Percentiles rank a stretch among this genome's conserved stretches.
phyloP scores from a whole-genome alignment of 2,797 vertebrate genomes.

The Peromyscus eremicus region DNA sequence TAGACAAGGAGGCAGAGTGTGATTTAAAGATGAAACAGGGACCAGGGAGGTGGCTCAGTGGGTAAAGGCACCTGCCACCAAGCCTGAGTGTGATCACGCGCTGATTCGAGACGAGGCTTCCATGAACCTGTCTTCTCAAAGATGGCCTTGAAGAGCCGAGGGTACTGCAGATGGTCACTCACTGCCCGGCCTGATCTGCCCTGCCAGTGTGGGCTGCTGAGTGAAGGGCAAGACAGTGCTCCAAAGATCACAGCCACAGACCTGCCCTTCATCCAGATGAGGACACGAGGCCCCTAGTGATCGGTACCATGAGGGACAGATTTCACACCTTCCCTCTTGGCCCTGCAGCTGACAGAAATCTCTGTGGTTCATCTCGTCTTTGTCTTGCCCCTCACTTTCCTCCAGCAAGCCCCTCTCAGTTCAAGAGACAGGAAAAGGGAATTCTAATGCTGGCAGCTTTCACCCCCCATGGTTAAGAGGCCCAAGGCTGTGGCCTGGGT shows the following conservation, averaged over 20 bases:
- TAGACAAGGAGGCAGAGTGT: background rate
- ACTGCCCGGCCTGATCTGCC: background rate
- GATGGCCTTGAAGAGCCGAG: background rate
- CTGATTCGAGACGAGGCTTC: background rate
- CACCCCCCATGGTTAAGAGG: background rate
- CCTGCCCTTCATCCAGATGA: background rate
- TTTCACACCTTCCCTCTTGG: background rate
- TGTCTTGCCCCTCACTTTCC: background rate
- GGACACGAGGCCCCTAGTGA: rapidly evolving
- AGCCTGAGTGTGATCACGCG: background rate
- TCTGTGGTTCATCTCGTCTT: background rate
- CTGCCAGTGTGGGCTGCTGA: background rate
- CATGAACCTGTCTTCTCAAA: background rate
- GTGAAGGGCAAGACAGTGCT: background rate
- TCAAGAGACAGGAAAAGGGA: background rate
- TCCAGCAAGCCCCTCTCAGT: background rate
- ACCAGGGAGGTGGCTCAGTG: background rate
- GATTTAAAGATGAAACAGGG: background rate
- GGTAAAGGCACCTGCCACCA: background rate
- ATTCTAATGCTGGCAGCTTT: background rate
- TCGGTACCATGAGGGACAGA: rapidly evolving
- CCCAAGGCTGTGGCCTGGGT: background rate
- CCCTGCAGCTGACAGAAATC: background rate
- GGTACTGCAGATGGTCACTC: background rate
- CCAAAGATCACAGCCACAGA: background rate